Evolutionary conservation across 2,888 invertebrate species (phyloP), one percentile per base, ranked within the genome.

Genomic region (Drosophila meridiana): DNA sequence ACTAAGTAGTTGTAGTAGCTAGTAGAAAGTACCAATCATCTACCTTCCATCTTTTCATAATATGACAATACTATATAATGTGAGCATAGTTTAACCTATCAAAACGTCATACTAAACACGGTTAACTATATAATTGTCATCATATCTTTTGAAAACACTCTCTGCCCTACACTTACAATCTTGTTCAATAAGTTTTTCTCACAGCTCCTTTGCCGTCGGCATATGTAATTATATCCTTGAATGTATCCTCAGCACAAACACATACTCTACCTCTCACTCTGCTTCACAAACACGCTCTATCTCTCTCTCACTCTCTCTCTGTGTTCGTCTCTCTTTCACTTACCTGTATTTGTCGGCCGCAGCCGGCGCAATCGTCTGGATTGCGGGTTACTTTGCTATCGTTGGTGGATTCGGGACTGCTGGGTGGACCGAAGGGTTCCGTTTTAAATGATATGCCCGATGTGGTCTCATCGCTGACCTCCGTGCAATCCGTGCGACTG

Each of bases 341-440:
- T 80, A 93, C 93, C 92, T 95, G 95, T 93, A 98, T 98, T 85
- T 96, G 95, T 69, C 95, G 94, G 14, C 98, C 97, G 93, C 98
- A 98, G 58, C 98, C 98, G 62, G 98, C 98, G 93, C 98, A 98
- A 82, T 93, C 93, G 63, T 93, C 93, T 50, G 92, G 90, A 73
- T 89, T 91, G 78, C 90, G 90, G 65, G 90, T 85, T 69, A 91
- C 59, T 84, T 91, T 91, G 64, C 91, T 89, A 83, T 93, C 93
- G 78, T 91, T 92, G 71, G 92, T 91, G 60, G 93, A 93, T 65
- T 93, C 93, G 60, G 93, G 93, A 83, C 93, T 93, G 80, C 93
- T 93, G 69, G 93, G 93, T 56, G 93, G 92, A 68, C 92, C 92
- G 67, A 90, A 92, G 32, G 93, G 93, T 83, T 93, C 93, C 52